Evolutionary conservation across 2,888 invertebrate species (phyloP).

Genomic region (Sympetrum striolatum): DNA sequence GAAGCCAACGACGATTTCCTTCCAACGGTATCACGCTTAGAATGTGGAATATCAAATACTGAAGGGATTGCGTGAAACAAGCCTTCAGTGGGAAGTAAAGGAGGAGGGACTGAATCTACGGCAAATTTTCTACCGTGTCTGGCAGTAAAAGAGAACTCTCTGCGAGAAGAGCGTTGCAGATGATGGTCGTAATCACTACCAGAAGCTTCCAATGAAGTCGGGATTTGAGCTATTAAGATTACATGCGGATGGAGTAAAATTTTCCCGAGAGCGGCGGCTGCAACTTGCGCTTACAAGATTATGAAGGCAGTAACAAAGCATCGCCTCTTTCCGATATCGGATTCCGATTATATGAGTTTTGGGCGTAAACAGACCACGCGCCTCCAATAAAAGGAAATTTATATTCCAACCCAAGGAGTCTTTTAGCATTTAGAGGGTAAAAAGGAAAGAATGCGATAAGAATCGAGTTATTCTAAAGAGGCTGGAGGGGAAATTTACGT

Average conservation of each 20-base stretch:
- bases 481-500: background rate
- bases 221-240: background rate
- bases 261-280: background rate
- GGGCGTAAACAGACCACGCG: background rate
- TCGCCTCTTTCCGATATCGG: background rate
- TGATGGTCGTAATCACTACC: background rate
- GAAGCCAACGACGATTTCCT: too few species aligned
- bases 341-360: background rate
- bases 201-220: background rate
- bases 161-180: background rate
- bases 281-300: background rate
- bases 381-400: background rate
- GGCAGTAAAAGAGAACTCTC: background rate
- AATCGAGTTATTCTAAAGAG: background rate
- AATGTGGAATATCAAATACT: background rate
- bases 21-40: too few species aligned
- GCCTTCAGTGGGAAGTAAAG: background rate
- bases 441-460: background rate
- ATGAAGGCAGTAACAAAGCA: background rate
- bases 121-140: background rate
- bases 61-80: background rate
- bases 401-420: background rate
- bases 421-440: background rate
- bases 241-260: background rate
- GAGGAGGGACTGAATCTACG: background rate